Evolutionary conservation across 1,140 invertebrate genomes (phyloP).

Genomic region (Lethrus apterus): DNA sequence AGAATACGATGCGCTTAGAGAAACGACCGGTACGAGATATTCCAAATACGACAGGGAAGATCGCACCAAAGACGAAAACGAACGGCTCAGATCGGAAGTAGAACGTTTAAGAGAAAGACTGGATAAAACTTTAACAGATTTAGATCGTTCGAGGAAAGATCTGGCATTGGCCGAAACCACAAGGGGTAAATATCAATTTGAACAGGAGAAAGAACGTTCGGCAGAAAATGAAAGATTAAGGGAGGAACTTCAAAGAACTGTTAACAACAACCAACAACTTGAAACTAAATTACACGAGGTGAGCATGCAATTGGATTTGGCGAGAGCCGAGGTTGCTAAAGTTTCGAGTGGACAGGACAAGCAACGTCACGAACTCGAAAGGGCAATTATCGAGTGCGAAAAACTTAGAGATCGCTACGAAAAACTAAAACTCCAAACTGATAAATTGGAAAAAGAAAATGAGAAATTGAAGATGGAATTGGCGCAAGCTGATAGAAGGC

Average conservation of each 20-base stretch:
- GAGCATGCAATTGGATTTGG: conserved; percentile 70
- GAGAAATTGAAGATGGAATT: conserved; percentile 63
- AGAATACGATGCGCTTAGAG: conserved; percentile 64
- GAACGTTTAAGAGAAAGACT: conserved; percentile 74
- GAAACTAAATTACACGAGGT: conserved; percentile 72
- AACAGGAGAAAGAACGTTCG: conserved; percentile 75
- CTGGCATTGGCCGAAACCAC: conserved; percentile 67
- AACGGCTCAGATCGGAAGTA: conserved; percentile 71
- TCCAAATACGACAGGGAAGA: conserved; percentile 72
- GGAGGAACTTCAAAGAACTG: conserved; percentile 63
- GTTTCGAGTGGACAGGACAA: conserved; percentile 64
- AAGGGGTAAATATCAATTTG: conserved; percentile 80
- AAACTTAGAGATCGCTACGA: conserved; percentile 78
- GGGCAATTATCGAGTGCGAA: conserved; percentile 75
- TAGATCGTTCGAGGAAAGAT: conserved; percentile 67
- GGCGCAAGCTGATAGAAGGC: conserved; percentile 57
- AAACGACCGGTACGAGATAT: conserved; percentile 52
- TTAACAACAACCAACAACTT: conserved; percentile 56
- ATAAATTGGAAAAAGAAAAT: conserved; percentile 65
- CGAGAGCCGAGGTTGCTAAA: conserved; percentile 69
- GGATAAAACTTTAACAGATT: conserved; percentile 70
- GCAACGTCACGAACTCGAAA: conserved; percentile 66
- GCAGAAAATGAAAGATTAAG: conserved; percentile 55
- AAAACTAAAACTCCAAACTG: conserved; percentile 63
- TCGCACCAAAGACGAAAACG: conserved; percentile 68